Base-by-base conservation (phyloP, 64 coral and sea anemone genomes). In the Montipora foliosa region DNA sequence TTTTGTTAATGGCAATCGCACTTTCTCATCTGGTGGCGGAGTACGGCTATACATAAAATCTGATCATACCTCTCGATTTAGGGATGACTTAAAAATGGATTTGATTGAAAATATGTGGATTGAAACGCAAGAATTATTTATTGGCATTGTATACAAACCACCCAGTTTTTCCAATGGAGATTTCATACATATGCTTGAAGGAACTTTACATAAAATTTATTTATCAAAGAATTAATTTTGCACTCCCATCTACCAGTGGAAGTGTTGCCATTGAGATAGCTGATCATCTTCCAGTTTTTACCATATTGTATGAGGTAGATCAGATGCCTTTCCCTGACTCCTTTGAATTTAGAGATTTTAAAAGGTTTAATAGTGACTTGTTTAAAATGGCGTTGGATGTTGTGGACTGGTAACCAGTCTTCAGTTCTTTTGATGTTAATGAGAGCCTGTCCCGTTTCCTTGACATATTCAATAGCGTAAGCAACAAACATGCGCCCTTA, bases 241-340 rank as follows among this genome's bases (percentile, higher is more conserved):
- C 77, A 19, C 47, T 79, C 76, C 66, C 76, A 78, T 90, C 24
- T 48, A 90, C 88, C 47, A 90, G 88, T 90, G 88, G 88, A 44
- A 90, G 76, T 60, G 79, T 80, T 66, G 59, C 76, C 16, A 19
- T 12, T 15, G 48, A 57, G 44, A 89, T 90, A 51, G 55, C 88
- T 49, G 88, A 90, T 78, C 75, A 90, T 90, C 47, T 79, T 67
- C 88, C 88, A 14, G 76, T 90, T 45, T 90, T 80, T 67, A 79
- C 52, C 24, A 78, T 90, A 44, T 46, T 90, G 29, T 79, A 90
- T 60, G 74, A 90, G 66, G 75, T 74, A 12, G 53, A 67, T 16
- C 53, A 90, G 17, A 79, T 49, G 48, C 88, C 75, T 17, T 90
- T 90, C 62, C 88, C 88, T 90, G 88, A 90, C 11, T 44, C 66